Evolutionary conservation across 2,113 vertebrate genomes (phyloP).

Genomic region (Xyrauchen texanus): DNA sequence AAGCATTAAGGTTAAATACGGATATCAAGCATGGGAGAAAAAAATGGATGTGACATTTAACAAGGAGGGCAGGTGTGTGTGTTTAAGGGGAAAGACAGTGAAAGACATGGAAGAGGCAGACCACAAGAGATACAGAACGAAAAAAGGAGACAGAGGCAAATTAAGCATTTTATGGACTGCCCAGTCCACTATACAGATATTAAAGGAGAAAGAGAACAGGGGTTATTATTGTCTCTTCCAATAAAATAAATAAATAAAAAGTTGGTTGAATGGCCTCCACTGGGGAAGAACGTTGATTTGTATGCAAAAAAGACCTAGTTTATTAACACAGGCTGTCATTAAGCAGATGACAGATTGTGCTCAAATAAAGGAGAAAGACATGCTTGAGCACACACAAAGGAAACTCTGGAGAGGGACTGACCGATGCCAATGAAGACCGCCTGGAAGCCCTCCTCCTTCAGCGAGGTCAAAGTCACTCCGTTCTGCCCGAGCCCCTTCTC

Average conservation of each 20-base stretch:
- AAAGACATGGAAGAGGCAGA: constrained; percentile 6
- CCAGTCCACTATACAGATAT: neutral
- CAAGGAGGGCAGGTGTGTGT: constrained; percentile 21
- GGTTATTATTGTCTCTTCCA: neutral
- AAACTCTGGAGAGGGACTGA: constrained; percentile 63
- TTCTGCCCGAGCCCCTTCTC: constrained; percentile 78
- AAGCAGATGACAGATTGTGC: no score
- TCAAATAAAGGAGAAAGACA: no score
- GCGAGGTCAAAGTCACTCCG: constrained; percentile 79
- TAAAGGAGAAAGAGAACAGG: neutral
- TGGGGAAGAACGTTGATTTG: neutral
- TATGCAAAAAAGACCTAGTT: neutral
- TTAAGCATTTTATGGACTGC: neutral
- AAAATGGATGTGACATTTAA: constrained; percentile 49
- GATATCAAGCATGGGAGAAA: constrained; percentile 29
- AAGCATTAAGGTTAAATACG: constrained; percentile 49
- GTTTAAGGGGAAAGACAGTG: neutral
- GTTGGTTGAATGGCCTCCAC: neutral
- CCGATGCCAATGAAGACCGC: constrained; percentile 89
- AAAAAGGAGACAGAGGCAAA: neutral
- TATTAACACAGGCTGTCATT: neutral
- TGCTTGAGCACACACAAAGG: neutral
- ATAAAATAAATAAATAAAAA: neutral
- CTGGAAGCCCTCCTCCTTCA: constrained; percentile 83
- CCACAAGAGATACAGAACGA: neutral